These are phyloP conservation scores for Bombyx mori DNA, from an alignment of 1,140 invertebrate genomes.

Conservation along the genomic window DNA sequence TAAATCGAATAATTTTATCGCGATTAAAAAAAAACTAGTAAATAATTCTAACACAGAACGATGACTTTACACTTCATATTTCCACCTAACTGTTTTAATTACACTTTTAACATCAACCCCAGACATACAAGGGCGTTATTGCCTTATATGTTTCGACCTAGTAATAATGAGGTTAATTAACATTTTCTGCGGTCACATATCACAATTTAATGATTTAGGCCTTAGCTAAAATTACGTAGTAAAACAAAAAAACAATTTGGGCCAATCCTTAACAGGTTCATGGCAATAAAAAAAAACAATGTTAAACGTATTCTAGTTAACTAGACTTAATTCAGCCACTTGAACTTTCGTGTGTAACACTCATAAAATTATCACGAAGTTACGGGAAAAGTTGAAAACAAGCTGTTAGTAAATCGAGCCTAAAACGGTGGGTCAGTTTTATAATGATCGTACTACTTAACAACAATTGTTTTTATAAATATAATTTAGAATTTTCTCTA, in stretches of 20 bases:
- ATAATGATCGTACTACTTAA: neutral
- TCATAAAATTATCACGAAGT: slow-evolving; percentile 41
- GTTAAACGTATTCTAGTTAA: slow-evolving; percentile 11
- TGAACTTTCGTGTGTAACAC: slow-evolving; percentile 34
- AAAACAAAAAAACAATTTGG: slow-evolving; percentile 8
- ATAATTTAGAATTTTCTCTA: too few relatives aligned
- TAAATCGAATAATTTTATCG: too few relatives aligned
- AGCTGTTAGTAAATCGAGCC: slow-evolving; percentile 37
- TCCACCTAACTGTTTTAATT: too few relatives aligned
- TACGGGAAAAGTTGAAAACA: slow-evolving; percentile 35
- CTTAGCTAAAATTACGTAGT: neutral
- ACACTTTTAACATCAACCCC: too few relatives aligned
- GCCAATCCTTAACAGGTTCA: slow-evolving; percentile 7
- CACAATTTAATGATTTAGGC: neutral
- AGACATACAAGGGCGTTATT: too few relatives aligned
- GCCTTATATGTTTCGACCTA: too few relatives aligned
- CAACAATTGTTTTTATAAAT: too few relatives aligned
- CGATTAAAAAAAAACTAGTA: too few relatives aligned
- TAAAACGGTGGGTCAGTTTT: slow-evolving; percentile 17
- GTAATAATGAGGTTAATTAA: too few relatives aligned
- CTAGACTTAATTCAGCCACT: slow-evolving; percentile 19
- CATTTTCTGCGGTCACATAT: too few relatives aligned
- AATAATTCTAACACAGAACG: too few relatives aligned
- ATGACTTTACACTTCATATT: too few relatives aligned
- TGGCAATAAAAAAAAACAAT: slow-evolving; percentile 10